A percentile compares a stretch with the other conserved stretches of the same genome.
phyloP scores from a whole-genome alignment of 2,113 vertebrate genomes.

The Aptenodytes forsteri region DNA sequence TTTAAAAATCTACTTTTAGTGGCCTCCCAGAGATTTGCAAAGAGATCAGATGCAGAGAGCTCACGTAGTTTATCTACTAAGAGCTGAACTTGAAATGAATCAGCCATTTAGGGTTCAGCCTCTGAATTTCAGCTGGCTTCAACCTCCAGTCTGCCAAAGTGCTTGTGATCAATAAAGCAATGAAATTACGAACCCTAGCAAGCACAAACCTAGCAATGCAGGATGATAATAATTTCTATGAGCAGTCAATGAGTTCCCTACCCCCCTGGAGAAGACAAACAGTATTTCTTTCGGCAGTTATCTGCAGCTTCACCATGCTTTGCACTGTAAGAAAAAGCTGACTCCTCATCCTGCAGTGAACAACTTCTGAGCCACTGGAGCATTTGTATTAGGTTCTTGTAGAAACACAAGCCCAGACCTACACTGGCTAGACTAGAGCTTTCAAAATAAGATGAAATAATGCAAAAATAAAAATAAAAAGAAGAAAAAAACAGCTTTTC shows the following conservation, averaged over 20 bases:
- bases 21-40: background rate
- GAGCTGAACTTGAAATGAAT: background rate
- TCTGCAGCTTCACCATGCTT: background rate
- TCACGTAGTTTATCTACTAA: background rate
- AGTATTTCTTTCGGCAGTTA: background rate
- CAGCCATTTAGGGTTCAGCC: background rate
- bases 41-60: background rate
- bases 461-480: background rate
- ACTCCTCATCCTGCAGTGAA: background rate
- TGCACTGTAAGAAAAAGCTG: background rate
- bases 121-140: background rate
- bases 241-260: background rate
- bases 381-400: background rate
- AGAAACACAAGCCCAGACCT: background rate
- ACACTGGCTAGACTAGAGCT: background rate
- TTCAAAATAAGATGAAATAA: background rate
- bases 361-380: background rate
- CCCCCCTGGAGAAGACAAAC: background rate
- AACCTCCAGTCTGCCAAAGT: background rate
- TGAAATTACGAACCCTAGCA: background rate
- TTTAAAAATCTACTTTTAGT: background rate
- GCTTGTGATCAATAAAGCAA: background rate
- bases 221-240: background rate
- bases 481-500: background rate
- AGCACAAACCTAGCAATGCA: background rate